Evolutionary conservation across 1,140 invertebrate species (phyloP).

Genomic region (Drosophila arawakana): DNA sequence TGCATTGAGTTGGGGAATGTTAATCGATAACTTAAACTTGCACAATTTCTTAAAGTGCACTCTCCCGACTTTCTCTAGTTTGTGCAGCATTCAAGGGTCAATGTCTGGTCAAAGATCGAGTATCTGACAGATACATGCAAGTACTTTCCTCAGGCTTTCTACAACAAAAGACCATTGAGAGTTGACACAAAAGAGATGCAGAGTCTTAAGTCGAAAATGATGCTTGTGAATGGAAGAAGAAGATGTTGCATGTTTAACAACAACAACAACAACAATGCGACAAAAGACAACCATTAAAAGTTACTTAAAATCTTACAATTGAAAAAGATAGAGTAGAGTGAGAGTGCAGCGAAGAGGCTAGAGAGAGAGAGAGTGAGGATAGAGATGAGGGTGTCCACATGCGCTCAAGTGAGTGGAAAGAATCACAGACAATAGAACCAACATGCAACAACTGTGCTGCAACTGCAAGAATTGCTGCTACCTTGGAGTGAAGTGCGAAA

Average conservation of each 20-base stretch:
- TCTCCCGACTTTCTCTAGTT: conserved; percentile 4
- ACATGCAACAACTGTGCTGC: conserved; percentile 45
- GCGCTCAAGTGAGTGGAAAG: conserved; percentile 72
- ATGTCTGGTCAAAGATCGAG: conserved; percentile 40
- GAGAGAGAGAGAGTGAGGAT: background rate
- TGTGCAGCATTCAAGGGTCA: conserved; percentile 2
- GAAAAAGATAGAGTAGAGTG: too few species aligned
- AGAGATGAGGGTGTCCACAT: conserved; percentile 1
- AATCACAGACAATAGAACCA: conserved; percentile 73
- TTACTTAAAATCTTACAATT: conserved; percentile 67
- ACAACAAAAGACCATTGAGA: conserved; percentile 27
- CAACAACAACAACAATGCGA: conserved; percentile 31
- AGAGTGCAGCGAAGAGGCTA: conserved; percentile 25
- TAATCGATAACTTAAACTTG: conserved; percentile 13
- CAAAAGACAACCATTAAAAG: conserved; percentile 62
- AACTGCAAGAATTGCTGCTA: conserved; percentile 27
- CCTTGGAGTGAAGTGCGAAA: conserved; percentile 67
- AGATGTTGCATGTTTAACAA: conserved; percentile 11
- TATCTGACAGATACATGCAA: conserved; percentile 22
- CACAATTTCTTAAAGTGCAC: background rate
- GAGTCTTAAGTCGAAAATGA: conserved; percentile 24
- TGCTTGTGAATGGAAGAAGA: conserved; percentile 16
- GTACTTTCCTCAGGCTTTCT: conserved; percentile 13
- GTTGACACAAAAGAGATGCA: conserved; percentile 39
- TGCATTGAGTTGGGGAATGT: background rate